These are phyloP conservation scores for Chlorospingus flavigularis DNA, from an alignment of 2,797 vertebrate genomes.

Conservation along the genomic window DNA sequence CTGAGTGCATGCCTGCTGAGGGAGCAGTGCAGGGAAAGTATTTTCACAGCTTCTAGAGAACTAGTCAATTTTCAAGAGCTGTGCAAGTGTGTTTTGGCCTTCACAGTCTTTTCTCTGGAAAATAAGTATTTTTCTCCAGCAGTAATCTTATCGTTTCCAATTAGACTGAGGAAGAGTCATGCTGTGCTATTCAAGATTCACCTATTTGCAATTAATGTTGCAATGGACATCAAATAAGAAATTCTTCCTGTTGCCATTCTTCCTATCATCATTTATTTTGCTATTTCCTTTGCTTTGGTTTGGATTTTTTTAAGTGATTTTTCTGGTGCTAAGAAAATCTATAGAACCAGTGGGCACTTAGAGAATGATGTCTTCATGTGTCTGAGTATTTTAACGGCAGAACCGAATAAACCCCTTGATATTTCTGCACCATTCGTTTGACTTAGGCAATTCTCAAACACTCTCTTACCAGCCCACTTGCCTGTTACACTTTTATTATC, in stretches of 20 bases:
- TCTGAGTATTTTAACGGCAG: background rate
- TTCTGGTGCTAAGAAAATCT: background rate
- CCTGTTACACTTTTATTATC: background rate
- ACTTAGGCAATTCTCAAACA: background rate
- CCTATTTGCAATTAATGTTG: background rate
- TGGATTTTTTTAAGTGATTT: background rate
- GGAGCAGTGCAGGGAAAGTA: background rate
- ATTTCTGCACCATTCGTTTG: background rate
- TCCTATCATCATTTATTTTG: background rate
- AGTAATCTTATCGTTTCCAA: background rate
- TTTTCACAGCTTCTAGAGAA: slow-evolving; percentile 16
- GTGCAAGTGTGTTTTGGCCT: background rate
- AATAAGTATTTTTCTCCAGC: background rate
- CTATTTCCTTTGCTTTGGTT: background rate
- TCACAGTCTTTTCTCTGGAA: background rate
- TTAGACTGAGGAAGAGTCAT: background rate
- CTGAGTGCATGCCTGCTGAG: background rate
- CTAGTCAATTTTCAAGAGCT: background rate
- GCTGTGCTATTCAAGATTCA: background rate
- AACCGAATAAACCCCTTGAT: background rate
- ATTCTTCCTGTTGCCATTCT: background rate
- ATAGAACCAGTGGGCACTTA: background rate
- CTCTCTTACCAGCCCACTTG: background rate
- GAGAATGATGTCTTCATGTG: background rate
- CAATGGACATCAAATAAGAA: background rate